A percentile compares a stretch with the other conserved stretches of the same genome.
Evolutionary conservation across 2,888 invertebrate species (phyloP).

Genomic region (Drosophila setosimentum): DNA sequence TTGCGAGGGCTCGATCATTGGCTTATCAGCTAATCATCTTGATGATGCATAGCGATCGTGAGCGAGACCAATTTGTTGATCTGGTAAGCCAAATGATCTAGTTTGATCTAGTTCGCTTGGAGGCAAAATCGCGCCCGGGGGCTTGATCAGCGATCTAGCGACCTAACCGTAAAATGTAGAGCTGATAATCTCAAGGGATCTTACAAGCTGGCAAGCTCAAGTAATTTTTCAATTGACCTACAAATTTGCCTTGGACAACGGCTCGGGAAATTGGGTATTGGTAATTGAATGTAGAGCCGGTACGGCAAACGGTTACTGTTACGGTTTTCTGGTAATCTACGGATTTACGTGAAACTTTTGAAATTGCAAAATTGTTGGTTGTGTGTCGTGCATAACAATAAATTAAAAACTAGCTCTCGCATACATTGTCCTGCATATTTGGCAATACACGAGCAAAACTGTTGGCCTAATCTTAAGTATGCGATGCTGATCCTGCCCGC

Average conservation of each 20-base stretch:
- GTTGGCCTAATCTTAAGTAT: constrained; percentile 60
- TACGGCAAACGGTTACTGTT: constrained; percentile 24
- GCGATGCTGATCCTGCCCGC: constrained; percentile 63
- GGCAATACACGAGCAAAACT: constrained; percentile 75
- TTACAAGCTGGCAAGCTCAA: constrained; percentile 41
- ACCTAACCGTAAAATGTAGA: constrained; percentile 12
- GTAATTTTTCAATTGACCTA: constrained; percentile 76
- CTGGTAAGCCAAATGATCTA: constrained; percentile 27
- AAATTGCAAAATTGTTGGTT: constrained; percentile 42
- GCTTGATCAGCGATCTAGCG: constrained; percentile 39
- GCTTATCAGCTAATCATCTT: neutral
- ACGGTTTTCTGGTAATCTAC: constrained; percentile 53
- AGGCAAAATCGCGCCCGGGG: constrained; percentile 47
- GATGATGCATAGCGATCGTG: neutral
- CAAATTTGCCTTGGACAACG: constrained; percentile 60
- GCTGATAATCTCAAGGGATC: constrained; percentile 44
- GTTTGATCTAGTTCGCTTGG: constrained; percentile 9
- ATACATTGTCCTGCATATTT: constrained; percentile 62
- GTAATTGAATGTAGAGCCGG: constrained; percentile 10
- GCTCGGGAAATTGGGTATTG: constrained; percentile 15
- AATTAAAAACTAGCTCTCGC: constrained; percentile 37
- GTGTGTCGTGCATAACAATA: constrained; percentile 51
- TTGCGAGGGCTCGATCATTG: constrained; percentile 14
- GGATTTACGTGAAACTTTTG: constrained; percentile 78
- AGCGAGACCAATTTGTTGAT: constrained; percentile 21